These are phyloP conservation scores for Prunella strophiata DNA, from an alignment of 2,797 vertebrate species.

Conservation along the genomic window DNA sequence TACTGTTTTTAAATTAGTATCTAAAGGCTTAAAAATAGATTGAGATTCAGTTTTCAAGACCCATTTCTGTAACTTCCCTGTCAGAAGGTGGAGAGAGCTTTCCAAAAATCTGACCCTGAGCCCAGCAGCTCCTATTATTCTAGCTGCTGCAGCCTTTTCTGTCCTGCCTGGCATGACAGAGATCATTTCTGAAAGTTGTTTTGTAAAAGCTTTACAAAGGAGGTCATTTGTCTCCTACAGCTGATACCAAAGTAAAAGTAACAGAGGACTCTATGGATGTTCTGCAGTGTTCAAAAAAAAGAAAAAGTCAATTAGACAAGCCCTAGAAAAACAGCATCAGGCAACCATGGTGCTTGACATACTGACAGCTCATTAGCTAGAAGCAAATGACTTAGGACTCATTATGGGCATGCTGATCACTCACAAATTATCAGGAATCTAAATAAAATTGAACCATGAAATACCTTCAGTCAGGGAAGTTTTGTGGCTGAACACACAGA, in stretches of 20 bases:
- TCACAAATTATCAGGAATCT: not conserved
- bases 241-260: not conserved
- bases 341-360: not conserved
- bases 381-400: not conserved
- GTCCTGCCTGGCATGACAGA: not conserved
- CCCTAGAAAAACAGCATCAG: not conserved
- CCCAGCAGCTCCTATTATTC: not conserved
- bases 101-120: not conserved
- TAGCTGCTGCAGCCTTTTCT: not conserved
- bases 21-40: conserved; percentile 31
- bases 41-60: conserved; percentile 5
- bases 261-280: not conserved
- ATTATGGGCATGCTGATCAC: not conserved
- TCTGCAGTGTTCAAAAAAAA: not conserved
- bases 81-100: not conserved
- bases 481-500: not conserved
- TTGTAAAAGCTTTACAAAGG: not conserved
- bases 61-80: not conserved
- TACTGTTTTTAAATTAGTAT: not conserved
- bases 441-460: not conserved
- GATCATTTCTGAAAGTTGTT: not conserved
- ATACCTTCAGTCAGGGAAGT: not conserved
- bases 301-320: not conserved
- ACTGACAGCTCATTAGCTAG: not conserved
- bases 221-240: not conserved